Evolutionary conservation across 2,797 vertebrate species (phyloP).

Genomic region (Protosalanx chinensis): DNA sequence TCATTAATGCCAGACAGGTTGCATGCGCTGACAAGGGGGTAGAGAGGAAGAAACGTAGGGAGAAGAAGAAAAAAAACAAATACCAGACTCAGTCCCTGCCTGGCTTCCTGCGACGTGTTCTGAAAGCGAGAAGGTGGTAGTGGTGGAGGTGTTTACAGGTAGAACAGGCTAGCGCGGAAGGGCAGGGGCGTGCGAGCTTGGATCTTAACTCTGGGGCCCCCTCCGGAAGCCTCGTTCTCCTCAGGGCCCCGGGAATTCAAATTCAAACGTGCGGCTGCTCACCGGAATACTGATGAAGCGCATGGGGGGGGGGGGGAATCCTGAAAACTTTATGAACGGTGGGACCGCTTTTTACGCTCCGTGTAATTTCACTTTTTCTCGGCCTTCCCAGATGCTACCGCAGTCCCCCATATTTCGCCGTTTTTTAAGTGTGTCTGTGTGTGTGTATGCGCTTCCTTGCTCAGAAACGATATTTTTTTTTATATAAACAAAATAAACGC

Average conservation of each 20-base stretch:
- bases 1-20: conserved; percentile 75
- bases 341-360: conserved; percentile 18
- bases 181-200: conserved; percentile 61
- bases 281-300: conserved; percentile 90
- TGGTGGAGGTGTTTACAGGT: conserved; percentile 94
- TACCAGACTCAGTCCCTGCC: conserved; percentile 90
- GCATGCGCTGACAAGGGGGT: conserved; percentile 55
- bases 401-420: conserved; percentile 5
- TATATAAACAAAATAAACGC: no score
- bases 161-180: conserved; percentile 62
- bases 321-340: conserved; percentile 57
- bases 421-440: neutral
- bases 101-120: conserved; percentile 79
- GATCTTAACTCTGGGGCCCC: conserved; percentile 71
- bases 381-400: conserved; percentile 5
- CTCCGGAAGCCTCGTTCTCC: conserved; percentile 59
- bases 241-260: conserved; percentile 68
- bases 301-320: conserved; percentile 64
- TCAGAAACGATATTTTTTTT: neutral
- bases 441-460: neutral
- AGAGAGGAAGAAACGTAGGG: conserved; percentile 30
- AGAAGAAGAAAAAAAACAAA: no score
- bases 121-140: conserved; percentile 90
- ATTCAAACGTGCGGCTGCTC: conserved; percentile 81
- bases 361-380: conserved; percentile 22